Conservation (phyloP, 2,113 vertebrate species). For the Lutjanus erythropterus region DNA sequence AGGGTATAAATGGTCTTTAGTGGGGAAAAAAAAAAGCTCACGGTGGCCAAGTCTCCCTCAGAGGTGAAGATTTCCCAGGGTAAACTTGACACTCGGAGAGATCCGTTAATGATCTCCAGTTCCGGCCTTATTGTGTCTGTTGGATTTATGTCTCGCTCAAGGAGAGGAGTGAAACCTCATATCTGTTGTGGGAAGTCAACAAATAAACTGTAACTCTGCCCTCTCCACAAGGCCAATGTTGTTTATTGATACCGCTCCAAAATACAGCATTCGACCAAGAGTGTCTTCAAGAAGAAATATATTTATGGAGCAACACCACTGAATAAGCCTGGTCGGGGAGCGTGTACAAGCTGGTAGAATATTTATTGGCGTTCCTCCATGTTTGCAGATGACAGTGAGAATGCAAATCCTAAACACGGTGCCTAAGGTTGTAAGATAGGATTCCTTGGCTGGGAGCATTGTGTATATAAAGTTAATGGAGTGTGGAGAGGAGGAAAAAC, state of each 20-base stretch:
- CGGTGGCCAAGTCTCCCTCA: conserved; percentile 18
- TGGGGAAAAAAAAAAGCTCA: conserved; percentile 25
- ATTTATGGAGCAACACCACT: not conserved
- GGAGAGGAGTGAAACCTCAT: conserved; percentile 37
- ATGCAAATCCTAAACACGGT: conserved; percentile 33
- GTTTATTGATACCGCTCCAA: conserved; percentile 44
- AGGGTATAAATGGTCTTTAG: conserved; percentile 42
- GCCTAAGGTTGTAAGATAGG: conserved; percentile 34
- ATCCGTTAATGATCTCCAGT: conserved; percentile 49
- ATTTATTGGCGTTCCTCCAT: conserved; percentile 48
- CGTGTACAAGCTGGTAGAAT: conserved; percentile 12
- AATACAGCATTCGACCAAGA: conserved; percentile 29
- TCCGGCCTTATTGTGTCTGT: conserved; percentile 51
- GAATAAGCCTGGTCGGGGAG: not conserved
- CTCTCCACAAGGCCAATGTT: conserved; percentile 48
- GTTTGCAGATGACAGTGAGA: conserved; percentile 48
- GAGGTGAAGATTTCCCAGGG: conserved; percentile 49
- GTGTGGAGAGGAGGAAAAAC: conserved; percentile 20
- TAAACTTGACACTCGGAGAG: conserved; percentile 26
- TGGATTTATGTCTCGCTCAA: conserved; percentile 59
- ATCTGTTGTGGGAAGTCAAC: conserved; percentile 49
- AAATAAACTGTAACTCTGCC: conserved; percentile 65
- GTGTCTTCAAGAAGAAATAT: conserved; percentile 35
- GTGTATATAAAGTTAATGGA: conserved; percentile 54
- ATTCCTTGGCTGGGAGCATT: conserved; percentile 43